Evolutionary conservation across 2,113 vertebrate genomes (phyloP).

Genomic region (Bubo blakistoni): DNA sequence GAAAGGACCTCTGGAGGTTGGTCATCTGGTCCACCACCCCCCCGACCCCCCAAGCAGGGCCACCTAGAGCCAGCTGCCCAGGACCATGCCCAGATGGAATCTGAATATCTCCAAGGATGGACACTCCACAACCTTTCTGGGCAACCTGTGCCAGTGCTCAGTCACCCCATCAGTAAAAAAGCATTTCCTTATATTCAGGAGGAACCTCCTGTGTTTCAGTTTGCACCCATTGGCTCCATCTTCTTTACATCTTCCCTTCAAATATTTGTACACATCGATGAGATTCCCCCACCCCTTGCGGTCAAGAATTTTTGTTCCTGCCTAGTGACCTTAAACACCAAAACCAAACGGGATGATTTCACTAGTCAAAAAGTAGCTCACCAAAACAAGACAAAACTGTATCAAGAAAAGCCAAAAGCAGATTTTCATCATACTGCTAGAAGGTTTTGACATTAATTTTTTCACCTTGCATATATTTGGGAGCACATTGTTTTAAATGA

Average conservation of each 20-base stretch:
- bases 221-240: neutral
- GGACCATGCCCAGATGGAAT: neutral
- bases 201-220: neutral
- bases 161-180: too few relatives aligned
- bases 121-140: neutral
- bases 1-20: neutral
- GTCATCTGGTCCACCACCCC: neutral
- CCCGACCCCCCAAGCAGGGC: accelerated
- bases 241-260: neutral
- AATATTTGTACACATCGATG: accelerated
- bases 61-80: neutral
- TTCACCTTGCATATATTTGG: neutral
- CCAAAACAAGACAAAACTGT: neutral
- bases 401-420: neutral
- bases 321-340: neutral
- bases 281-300: too few relatives aligned
- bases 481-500: neutral
- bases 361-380: neutral
- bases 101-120: too few relatives aligned
- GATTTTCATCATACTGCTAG: neutral
- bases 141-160: neutral
- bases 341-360: neutral
- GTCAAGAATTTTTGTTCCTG: neutral
- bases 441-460: accelerated
- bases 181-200: neutral